Evolutionary conservation across 2,888 invertebrate genomes (phyloP).

Genomic region (Amblyjoppa proteus): DNA sequence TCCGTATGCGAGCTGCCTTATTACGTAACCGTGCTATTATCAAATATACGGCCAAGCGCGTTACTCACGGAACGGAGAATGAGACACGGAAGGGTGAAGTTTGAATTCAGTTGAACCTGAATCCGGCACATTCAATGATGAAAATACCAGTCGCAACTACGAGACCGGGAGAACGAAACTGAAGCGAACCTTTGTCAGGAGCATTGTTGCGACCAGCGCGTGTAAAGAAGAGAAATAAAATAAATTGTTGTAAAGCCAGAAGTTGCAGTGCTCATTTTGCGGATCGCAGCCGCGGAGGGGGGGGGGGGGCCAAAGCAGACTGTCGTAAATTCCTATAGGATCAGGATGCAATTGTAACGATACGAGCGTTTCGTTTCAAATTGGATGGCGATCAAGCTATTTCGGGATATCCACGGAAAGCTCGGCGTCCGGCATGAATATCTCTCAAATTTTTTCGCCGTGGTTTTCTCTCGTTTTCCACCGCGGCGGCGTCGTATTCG

Average conservation of each 20-base stretch:
- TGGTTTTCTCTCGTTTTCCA: constrained; percentile 36
- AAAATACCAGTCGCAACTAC: neutral
- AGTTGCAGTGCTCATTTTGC: constrained; percentile 21
- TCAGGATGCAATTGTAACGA: constrained; percentile 65
- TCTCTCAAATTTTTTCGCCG: constrained; percentile 64
- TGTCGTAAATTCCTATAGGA: constrained; percentile 59
- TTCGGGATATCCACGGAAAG: constrained; percentile 36
- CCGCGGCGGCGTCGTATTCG: constrained; percentile 44
- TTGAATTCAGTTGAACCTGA: neutral
- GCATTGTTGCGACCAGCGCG: neutral
- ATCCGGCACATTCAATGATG: neutral
- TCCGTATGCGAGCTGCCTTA: constrained; percentile 40
- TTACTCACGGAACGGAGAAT: constrained; percentile 52
- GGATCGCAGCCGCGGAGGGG: constrained; percentile 23
- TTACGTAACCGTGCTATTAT: constrained; percentile 29
- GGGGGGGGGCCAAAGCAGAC: constrained; percentile 4
- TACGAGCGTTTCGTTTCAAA: constrained; percentile 61
- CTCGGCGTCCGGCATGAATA: constrained; percentile 61
- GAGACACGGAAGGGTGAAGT: constrained; percentile 24
- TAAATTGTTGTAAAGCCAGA: neutral
- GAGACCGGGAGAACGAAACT: neutral
- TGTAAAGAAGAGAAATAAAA: neutral
- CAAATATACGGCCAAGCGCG: constrained; percentile 17
- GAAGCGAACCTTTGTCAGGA: neutral
- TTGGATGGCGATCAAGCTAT: constrained; percentile 61